Evolutionary conservation across 2,888 invertebrate genomes (phyloP).

Genomic region (Eueremaeus valkanovi): DNA sequence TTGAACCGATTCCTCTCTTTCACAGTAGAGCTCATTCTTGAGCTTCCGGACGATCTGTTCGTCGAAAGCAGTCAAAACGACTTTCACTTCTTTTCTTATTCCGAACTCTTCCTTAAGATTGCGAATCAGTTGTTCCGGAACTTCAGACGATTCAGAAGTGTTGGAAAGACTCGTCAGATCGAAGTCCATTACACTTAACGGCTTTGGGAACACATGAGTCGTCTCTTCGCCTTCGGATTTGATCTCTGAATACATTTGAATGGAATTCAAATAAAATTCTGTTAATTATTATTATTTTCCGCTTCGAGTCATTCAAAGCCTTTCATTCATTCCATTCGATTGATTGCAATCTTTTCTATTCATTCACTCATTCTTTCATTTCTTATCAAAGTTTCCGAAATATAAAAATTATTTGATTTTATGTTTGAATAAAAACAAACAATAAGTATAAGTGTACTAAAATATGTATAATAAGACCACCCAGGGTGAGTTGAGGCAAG

Average conservation of each 20-base stretch:
- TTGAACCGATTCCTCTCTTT: conserved; percentile 17
- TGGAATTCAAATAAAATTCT: no score
- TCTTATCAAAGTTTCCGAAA: no score
- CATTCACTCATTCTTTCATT: no score
- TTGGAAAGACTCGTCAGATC: conserved; percentile 31
- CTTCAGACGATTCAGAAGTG: conserved; percentile 10
- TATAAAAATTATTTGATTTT: no score
- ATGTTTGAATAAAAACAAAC: not conserved
- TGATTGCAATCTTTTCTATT: no score
- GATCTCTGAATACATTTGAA: no score
- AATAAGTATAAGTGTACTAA: no score
- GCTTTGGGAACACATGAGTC: not conserved
- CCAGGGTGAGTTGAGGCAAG: no score
- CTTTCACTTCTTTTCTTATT: conserved; percentile 18
- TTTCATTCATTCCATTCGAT: no score
- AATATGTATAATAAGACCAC: no score
- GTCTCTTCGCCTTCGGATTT: not conserved
- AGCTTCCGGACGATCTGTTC: conserved; percentile 6
- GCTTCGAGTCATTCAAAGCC: no score
- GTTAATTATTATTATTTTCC: no score
- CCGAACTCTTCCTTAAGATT: conserved; percentile 21
- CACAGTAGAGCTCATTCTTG: conserved; percentile 11
- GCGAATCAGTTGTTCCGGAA: not conserved
- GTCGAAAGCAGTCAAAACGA: conserved; percentile 10
- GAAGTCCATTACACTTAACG: not conserved